Percentiles rank a stretch among this genome's conserved stretches.
Conservation (phyloP, 2,113 vertebrate genomes). For the Cavia porcellus region DNA sequence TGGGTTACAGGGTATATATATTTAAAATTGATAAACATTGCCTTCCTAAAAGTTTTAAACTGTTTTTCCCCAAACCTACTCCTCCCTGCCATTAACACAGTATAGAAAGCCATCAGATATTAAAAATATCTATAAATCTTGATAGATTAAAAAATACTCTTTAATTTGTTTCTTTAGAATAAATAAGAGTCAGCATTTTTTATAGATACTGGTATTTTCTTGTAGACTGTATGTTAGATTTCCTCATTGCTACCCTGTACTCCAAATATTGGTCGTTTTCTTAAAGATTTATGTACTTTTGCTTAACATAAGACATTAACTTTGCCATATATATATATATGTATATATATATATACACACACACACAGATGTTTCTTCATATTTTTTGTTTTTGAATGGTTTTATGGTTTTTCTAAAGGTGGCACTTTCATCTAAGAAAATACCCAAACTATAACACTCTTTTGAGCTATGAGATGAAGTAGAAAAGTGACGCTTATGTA, state of each 20-base stretch:
- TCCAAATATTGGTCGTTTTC: neutral
- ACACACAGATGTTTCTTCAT: neutral
- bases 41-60: constrained; percentile 13
- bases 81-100: neutral
- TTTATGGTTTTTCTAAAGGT: constrained; percentile 25
- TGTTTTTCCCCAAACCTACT: neutral
- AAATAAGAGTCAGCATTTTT: neutral
- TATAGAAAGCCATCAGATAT: neutral
- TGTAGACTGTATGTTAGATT: neutral
- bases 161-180: constrained; percentile 28
- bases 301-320: neutral
- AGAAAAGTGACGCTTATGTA: neutral
- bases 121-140: neutral
- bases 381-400: neutral
- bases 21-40: constrained; percentile 25
- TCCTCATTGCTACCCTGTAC: neutral
- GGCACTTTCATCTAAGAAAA: neutral
- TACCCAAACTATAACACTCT: neutral
- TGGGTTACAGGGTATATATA: neutral
- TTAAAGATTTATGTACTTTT: constrained; percentile 38
- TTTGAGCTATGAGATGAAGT: neutral
- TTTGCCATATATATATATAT: neutral
- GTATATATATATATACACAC: too few relatives aligned
- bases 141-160: constrained; percentile 7
- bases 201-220: constrained; percentile 3